Evolutionary conservation across 37 sponge, comb jelly and placozoan species (phyloP).

Genomic region (Trichoplax adhaerens): DNA sequence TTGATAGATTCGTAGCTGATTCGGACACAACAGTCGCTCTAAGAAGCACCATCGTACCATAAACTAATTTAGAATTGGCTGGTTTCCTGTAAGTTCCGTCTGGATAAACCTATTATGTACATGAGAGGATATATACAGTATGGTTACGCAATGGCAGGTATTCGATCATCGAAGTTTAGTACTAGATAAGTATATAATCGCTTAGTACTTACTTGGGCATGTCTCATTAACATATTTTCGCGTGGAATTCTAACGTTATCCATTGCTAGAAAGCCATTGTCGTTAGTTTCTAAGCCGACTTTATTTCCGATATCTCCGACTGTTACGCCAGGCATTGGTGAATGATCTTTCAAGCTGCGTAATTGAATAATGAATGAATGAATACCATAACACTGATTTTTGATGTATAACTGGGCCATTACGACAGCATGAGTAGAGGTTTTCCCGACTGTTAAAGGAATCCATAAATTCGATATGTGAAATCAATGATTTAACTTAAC

Average conservation of each 20-base stretch:
- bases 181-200: too few species aligned
- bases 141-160: too few species aligned
- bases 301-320: conserved; percentile 93
- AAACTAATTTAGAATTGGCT: conserved; percentile 42
- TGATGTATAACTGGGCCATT: conserved; percentile 50
- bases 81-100: conserved; percentile 64
- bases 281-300: conserved; percentile 53
- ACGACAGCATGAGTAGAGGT: conserved; percentile 64
- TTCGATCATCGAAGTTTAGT: too few species aligned
- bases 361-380: conserved; percentile 73
- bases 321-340: conserved; percentile 63
- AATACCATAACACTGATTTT: conserved; percentile 46
- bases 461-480: too few species aligned
- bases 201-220: too few species aligned
- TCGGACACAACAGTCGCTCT: conserved; percentile 29
- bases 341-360: conserved; percentile 68
- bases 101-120: conserved; percentile 36
- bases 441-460: conserved; percentile 40
- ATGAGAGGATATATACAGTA: too few species aligned
- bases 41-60: conserved; percentile 79
- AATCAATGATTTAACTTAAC: too few species aligned
- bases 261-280: conserved; percentile 72
- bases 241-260: conserved; percentile 70
- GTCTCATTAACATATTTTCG: conserved; percentile 76
- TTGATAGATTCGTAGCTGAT: conserved; percentile 24